phyloP scores from a whole-genome alignment of 2,113 vertebrate genomes.

The Fukomys damarensis region DNA sequence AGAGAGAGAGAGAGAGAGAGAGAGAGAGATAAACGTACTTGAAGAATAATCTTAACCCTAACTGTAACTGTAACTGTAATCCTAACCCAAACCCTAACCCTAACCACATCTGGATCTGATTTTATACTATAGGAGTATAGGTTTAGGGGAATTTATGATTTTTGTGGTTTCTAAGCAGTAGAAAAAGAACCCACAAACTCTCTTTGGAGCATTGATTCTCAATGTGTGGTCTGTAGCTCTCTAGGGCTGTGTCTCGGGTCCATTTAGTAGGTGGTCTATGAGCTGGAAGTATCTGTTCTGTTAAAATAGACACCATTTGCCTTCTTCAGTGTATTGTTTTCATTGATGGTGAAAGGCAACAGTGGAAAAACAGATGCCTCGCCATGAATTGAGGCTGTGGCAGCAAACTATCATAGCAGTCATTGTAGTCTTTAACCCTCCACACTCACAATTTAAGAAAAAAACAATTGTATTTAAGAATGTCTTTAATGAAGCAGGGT shows the following conservation, averaged over 20 bases:
- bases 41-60: neutral
- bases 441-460: neutral
- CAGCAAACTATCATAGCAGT: neutral
- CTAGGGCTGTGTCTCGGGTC: neutral
- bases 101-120: neutral
- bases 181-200: neutral
- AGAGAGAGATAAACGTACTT: neutral
- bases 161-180: slow-evolving; percentile 23
- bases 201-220: neutral
- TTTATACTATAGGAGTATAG: neutral
- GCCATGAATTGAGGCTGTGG: neutral
- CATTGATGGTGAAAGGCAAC: neutral
- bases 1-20: too few relatives aligned
- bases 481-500: neutral
- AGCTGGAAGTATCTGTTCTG: neutral
- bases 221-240: neutral
- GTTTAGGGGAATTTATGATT: neutral
- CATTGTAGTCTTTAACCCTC: neutral
- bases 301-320: neutral
- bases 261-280: neutral
- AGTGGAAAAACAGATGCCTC: neutral
- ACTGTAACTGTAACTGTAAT: too few relatives aligned
- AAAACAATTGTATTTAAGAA: neutral
- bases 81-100: neutral
- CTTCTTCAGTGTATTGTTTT: neutral